phyloP scores from a whole-genome alignment of 1,140 invertebrate genomes.

The Pararge aegeria region DNA sequence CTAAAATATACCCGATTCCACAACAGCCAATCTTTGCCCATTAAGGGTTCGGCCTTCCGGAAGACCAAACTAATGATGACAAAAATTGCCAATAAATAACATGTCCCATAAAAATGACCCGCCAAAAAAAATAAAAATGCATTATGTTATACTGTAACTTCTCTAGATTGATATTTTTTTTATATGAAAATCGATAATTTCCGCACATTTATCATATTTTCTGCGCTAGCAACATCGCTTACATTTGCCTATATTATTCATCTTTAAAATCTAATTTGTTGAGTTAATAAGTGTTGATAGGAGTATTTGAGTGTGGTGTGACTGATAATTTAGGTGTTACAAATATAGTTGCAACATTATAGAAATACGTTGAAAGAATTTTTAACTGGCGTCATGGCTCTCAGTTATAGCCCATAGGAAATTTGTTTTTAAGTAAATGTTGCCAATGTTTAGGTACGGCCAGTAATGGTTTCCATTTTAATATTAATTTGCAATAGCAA shows the following conservation, averaged over 20 bases:
- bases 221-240: slow-evolving; percentile 18
- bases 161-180: slow-evolving; percentile 9
- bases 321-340: slow-evolving; percentile 21
- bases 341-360: slow-evolving; percentile 21
- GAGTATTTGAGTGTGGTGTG: slow-evolving; percentile 23
- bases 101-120: background rate
- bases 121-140: background rate
- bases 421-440: slow-evolving; percentile 25
- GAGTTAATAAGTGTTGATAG: slow-evolving; percentile 23
- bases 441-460: slow-evolving; percentile 57
- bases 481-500: slow-evolving; percentile 40
- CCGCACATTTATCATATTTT: slow-evolving; percentile 9
- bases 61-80: too few relatives aligned
- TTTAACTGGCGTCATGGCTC: background rate
- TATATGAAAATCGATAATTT: slow-evolving; percentile 5
- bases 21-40: too few relatives aligned
- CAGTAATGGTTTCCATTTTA: slow-evolving; percentile 54
- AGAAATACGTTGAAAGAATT: slow-evolving; percentile 13
- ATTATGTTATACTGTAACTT: slow-evolving; percentile 15
- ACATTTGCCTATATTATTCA: slow-evolving; percentile 17
- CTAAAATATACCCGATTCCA: too few relatives aligned
- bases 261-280: slow-evolving; percentile 25
- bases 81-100: too few relatives aligned
- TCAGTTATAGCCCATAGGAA: slow-evolving; percentile 1
- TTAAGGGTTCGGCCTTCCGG: too few relatives aligned